A percentile compares a stretch with the other conserved stretches of the same genome.
Conservation (phyloP, 1,140 invertebrate genomes). For the Drosophila prosaltans region DNA sequence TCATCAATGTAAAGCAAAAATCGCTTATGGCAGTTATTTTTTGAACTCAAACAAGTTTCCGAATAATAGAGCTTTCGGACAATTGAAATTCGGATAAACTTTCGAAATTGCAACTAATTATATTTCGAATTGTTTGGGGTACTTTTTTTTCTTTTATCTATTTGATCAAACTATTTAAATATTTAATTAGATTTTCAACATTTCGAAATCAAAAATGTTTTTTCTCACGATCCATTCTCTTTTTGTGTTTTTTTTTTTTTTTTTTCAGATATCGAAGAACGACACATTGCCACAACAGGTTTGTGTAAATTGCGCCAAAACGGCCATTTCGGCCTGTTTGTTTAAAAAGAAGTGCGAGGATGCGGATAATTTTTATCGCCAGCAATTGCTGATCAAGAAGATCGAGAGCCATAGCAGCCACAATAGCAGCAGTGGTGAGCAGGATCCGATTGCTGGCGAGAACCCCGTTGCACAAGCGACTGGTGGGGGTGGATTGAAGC, state of each 20-base stretch:
- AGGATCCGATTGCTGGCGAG: background rate
- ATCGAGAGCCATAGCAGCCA: slow-evolving; percentile 49
- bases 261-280: slow-evolving; percentile 48
- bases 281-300: slow-evolving; percentile 79
- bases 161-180: no score
- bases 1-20: no score
- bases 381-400: slow-evolving; percentile 74
- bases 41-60: no score
- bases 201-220: slow-evolving; percentile 6
- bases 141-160: no score
- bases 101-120: no score
- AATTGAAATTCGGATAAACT: no score
- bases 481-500: slow-evolving; percentile 30
- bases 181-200: background rate
- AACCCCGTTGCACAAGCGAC: background rate
- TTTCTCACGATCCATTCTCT: background rate
- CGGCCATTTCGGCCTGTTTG: slow-evolving; percentile 73
- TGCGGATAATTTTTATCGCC: slow-evolving; percentile 77
- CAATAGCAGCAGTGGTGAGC: slow-evolving; percentile 13
- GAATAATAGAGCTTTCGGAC: no score
- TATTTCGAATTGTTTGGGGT: no score
- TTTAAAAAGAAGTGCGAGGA: slow-evolving; percentile 82
- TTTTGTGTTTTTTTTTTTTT: background rate
- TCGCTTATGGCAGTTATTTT: no score
- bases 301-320: slow-evolving; percentile 74